Evolutionary conservation across 2,888 invertebrate species (phyloP), one percentile per base, ranked within the genome.

Genomic region (Synanthedon myopaeformis): DNA sequence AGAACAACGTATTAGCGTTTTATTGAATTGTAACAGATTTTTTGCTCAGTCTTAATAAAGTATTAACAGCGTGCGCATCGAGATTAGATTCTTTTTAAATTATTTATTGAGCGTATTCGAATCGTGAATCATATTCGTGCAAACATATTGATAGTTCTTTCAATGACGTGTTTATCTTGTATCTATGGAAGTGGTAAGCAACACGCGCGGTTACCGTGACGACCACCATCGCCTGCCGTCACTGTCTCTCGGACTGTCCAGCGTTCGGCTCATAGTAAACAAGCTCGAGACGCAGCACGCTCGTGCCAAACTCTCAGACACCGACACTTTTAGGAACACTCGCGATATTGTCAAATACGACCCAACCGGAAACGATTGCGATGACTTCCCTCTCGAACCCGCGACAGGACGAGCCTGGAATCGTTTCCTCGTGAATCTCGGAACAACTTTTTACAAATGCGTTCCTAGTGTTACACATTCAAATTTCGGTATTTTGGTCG

Each of bases 221-320:
- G 76, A 77, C 75, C 74, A 67, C 61, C 69, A 69, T 67, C 75
- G 76, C 60, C 67, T 81, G 70, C 82, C 81, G 64, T 64, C 77
- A 64, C 69, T 84, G 63, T 81, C 80, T 66, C 83, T 82, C 72
- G 81, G 80, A 65, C 72, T 86, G 73, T 74, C 82, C 72, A 49
- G 80, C 66, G 85, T 88, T 65, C 79, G 80, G 61, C 74, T 78
- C 80, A 87, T 87, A 80, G 83, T 88, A 76, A 78, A 80, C 75
- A 77, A 79, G 65, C 74, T 85, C 67, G 86, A 87, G 75, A 69
- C 79, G 58, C 74, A 79, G 62, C 73, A 76, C 77, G 72, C 77
- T 70, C 80, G 83, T 69, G 78, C 68, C 64, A 35, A 6, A 10
- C 8, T 35, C 35, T 35, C 35, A 2, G 62, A 66, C 58, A 55